These are phyloP conservation scores for Isoperla grammatica DNA, from an alignment of 2,888 invertebrate species.

Conservation along the genomic window DNA sequence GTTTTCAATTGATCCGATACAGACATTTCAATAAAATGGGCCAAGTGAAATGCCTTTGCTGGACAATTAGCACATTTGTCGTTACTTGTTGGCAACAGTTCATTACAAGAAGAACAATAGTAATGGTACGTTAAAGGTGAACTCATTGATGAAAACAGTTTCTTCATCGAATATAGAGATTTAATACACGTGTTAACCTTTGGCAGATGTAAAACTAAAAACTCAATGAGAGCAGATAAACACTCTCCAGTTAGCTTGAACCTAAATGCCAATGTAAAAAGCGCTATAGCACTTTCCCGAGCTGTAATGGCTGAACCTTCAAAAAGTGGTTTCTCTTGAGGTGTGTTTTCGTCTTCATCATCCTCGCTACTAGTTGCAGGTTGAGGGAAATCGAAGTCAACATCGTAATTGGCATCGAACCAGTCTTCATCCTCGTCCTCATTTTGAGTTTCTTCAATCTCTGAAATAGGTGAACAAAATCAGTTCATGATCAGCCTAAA, in stretches of 20 bases:
- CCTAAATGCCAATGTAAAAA: neutral
- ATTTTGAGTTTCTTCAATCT: too few relatives aligned
- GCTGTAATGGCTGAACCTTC: too few relatives aligned
- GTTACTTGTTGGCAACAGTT: neutral
- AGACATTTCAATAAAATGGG: constrained; percentile 9
- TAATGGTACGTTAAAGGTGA: neutral
- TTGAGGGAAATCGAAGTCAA: too few relatives aligned
- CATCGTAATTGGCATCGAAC: too few relatives aligned
- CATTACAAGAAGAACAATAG: constrained; percentile 2
- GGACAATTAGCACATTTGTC: constrained; percentile 3
- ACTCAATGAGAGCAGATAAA: neutral
- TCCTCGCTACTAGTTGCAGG: too few relatives aligned
- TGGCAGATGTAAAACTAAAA: constrained; percentile 4
- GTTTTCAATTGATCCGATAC: neutral
- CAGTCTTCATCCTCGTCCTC: too few relatives aligned
- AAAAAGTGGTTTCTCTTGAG: too few relatives aligned
- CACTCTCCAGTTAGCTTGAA: constrained; percentile 8
- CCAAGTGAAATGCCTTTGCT: neutral
- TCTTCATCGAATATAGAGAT: constrained; percentile 3
- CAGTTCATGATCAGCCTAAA: too few relatives aligned
- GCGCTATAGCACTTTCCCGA: neutral
- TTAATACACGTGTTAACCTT: neutral
- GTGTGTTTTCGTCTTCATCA: too few relatives aligned
- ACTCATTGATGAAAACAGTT: neutral
- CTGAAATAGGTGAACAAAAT: too few relatives aligned